These are phyloP conservation scores for Tachina grossa DNA, from an alignment of 2,888 invertebrate species.

Conservation along the genomic window DNA sequence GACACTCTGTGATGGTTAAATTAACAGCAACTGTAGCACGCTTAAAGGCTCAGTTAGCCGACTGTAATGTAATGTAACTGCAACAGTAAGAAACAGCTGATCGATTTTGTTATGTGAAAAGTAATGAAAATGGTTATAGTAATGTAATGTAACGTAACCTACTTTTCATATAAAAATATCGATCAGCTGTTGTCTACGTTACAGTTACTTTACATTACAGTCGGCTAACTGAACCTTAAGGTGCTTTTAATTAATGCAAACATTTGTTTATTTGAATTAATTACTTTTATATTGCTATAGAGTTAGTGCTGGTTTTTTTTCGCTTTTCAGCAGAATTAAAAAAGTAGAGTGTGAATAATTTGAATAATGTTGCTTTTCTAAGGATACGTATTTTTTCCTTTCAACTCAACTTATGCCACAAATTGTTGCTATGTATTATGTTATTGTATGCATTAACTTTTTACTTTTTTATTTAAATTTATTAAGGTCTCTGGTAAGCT, in stretches of 20 bases:
- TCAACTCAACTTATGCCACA: constrained; percentile 12
- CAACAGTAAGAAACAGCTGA: no score
- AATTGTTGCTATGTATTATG: not conserved
- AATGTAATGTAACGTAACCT: no score
- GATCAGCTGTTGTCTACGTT: no score
- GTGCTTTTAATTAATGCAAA: constrained; percentile 63
- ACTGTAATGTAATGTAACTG: no score
- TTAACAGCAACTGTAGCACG: constrained; percentile 58
- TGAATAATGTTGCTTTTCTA: constrained; percentile 27
- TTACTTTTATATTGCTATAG: constrained; percentile 15
- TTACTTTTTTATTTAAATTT: not conserved
- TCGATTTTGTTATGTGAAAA: no score
- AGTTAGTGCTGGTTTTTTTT: not conserved
- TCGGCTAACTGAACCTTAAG: no score
- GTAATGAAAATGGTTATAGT: no score
- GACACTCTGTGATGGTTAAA: constrained; percentile 22
- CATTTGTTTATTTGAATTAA: constrained; percentile 37
- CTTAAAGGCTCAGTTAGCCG: not conserved
- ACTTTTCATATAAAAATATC: no score
- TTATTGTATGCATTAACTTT: not conserved
- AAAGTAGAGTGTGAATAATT: constrained; percentile 38
- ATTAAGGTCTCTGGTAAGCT: constrained; percentile 84
- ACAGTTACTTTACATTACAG: no score
- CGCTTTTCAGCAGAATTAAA: not conserved
- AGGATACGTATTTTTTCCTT: constrained; percentile 4